These are phyloP conservation scores for Murina feae DNA, from an alignment of 2,113 vertebrate genomes.

Conservation along the genomic window DNA sequence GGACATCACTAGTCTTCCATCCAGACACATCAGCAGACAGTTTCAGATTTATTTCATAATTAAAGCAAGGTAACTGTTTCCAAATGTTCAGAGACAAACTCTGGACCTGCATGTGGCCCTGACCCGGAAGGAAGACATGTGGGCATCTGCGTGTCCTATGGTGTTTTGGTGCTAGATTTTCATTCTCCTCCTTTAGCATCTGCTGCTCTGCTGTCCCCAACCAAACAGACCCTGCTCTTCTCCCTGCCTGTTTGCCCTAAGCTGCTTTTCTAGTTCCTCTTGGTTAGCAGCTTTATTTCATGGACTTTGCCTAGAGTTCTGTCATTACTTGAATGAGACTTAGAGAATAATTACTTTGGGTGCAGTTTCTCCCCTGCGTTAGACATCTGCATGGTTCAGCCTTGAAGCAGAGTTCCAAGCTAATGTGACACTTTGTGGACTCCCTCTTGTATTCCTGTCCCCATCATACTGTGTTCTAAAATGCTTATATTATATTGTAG, in stretches of 20 bases:
- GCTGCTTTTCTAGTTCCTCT: neutral
- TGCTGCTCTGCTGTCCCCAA: neutral
- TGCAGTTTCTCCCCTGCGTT: neutral
- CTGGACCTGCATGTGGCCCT: neutral
- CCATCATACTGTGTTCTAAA: neutral
- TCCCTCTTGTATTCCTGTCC: neutral
- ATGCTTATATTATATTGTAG: neutral
- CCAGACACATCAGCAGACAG: neutral
- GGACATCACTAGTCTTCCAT: neutral
- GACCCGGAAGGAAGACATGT: neutral
- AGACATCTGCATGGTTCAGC: neutral
- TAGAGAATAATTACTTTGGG: neutral
- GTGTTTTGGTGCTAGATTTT: neutral
- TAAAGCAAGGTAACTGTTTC: conserved; percentile 16
- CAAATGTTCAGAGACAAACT: neutral
- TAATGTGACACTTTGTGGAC: neutral
- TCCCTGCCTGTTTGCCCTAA: neutral
- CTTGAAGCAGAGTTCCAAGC: neutral
- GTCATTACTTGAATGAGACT: neutral
- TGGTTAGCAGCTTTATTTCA: neutral
- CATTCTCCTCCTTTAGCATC: neutral
- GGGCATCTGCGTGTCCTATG: neutral
- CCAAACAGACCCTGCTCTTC: neutral
- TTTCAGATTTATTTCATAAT: neutral
- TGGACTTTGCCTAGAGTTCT: neutral